These are phyloP conservation scores for Styela plicata DNA, from an alignment of 23 tunicate species.

Conservation along the genomic window DNA sequence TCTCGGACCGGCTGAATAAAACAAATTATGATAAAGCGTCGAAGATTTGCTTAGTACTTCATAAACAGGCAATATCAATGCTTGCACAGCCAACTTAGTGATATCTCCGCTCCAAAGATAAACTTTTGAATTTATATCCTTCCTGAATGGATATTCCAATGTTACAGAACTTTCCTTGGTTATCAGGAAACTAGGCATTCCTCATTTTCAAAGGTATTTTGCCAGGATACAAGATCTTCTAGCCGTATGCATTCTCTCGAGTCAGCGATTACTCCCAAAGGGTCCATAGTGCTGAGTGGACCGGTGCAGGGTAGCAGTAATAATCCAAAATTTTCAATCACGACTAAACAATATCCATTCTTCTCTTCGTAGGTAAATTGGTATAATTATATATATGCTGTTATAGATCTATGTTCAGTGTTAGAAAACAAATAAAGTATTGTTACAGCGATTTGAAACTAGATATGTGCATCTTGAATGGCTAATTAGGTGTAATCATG, in stretches of 20 bases:
- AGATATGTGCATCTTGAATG: too few species aligned
- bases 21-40: background rate
- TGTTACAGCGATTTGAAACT: too few species aligned
- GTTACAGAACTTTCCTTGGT: background rate
- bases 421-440: too few species aligned
- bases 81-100: conserved; percentile 6
- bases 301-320: too few species aligned
- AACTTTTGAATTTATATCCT: background rate
- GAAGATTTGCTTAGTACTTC: conserved; percentile 8
- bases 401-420: too few species aligned
- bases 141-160: background rate
- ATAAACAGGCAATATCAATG: conserved; percentile 3
- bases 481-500: too few species aligned
- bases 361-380: too few species aligned
- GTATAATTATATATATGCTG: too few species aligned
- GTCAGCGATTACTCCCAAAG: background rate
- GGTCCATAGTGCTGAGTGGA: too few species aligned
- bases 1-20: background rate
- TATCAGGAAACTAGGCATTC: background rate
- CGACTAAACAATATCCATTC: too few species aligned
- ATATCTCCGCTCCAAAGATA: conserved; percentile 4
- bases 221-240: background rate
- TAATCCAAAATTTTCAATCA: too few species aligned
- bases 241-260: background rate
- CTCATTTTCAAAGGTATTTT: background rate